These are phyloP conservation scores for Tapirus terrestris DNA, from an alignment of 2,113 vertebrate genomes.

Conservation along the genomic window DNA sequence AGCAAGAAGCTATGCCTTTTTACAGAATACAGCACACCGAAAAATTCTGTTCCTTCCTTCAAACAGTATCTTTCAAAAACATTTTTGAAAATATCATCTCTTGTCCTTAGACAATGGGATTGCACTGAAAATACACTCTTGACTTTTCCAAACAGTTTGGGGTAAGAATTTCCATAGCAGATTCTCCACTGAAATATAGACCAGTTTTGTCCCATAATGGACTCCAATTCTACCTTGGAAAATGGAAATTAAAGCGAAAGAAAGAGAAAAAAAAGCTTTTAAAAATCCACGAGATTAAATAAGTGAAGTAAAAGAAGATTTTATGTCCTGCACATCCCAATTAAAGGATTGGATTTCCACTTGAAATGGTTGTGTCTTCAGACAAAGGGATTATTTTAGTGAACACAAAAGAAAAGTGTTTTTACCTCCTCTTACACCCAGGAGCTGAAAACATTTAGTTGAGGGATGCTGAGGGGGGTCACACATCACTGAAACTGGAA, in stretches of 20 bases:
- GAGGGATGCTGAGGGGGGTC: background rate
- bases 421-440: conserved; percentile 30
- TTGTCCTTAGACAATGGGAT: background rate
- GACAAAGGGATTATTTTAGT: conserved; percentile 65
- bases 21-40: background rate
- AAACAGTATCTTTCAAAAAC: background rate
- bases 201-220: background rate
- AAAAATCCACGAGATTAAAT: conserved; percentile 32
- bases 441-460: conserved; percentile 54
- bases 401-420: conserved; percentile 55
- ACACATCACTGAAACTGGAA: background rate
- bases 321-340: conserved; percentile 3
- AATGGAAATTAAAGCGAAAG: background rate
- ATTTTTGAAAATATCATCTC: background rate
- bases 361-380: conserved; percentile 61
- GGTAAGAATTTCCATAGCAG: background rate
- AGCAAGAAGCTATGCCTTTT: background rate
- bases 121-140: background rate
- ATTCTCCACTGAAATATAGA: background rate
- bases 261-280: background rate
- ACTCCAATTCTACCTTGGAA: background rate
- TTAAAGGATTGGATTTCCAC: conserved; percentile 17
- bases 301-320: conserved; percentile 21
- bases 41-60: background rate
- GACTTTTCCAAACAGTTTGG: background rate